Evolutionary conservation across 2,888 invertebrate species (phyloP).

Genomic region (Himalopsyche kuldschensis): DNA sequence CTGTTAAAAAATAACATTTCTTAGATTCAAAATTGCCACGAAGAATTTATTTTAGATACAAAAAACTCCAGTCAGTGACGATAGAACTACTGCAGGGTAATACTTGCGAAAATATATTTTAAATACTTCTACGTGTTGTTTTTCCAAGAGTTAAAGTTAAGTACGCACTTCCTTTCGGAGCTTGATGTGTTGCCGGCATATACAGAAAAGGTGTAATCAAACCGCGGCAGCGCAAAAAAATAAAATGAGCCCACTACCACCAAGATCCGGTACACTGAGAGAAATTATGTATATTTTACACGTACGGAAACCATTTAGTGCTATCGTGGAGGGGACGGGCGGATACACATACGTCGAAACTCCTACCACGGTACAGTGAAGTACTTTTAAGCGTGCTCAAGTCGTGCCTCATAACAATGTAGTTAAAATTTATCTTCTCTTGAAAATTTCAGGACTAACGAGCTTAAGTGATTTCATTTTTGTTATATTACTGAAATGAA

Average conservation of each 20-base stretch:
- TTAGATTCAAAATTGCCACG: too few relatives aligned
- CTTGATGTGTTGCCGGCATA: not conserved
- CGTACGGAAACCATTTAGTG: slow-evolving; percentile 31
- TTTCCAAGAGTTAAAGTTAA: not conserved
- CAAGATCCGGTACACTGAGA: slow-evolving; percentile 7
- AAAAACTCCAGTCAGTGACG: too few relatives aligned
- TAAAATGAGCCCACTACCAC: slow-evolving; percentile 6
- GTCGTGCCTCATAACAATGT: too few relatives aligned
- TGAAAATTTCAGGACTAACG: too few relatives aligned
- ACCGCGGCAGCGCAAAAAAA: not conserved
- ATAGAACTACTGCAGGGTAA: too few relatives aligned
- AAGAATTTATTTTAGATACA: too few relatives aligned
- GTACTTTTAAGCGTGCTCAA: not conserved
- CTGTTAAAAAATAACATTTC: too few relatives aligned
- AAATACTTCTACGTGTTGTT: not conserved
- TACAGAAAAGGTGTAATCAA: not conserved
- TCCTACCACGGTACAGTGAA: not conserved
- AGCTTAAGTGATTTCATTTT: too few relatives aligned
- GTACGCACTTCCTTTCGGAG: not conserved
- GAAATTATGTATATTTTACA: slow-evolving; percentile 23
- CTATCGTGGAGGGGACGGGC: slow-evolving; percentile 13
- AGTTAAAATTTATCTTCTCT: too few relatives aligned
- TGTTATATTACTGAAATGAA: too few relatives aligned
- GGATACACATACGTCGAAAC: slow-evolving; percentile 11
- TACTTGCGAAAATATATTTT: too few relatives aligned